Base-by-base conservation (phyloP, 2,113 vertebrate species). In the Pterocles gutturalis region DNA sequence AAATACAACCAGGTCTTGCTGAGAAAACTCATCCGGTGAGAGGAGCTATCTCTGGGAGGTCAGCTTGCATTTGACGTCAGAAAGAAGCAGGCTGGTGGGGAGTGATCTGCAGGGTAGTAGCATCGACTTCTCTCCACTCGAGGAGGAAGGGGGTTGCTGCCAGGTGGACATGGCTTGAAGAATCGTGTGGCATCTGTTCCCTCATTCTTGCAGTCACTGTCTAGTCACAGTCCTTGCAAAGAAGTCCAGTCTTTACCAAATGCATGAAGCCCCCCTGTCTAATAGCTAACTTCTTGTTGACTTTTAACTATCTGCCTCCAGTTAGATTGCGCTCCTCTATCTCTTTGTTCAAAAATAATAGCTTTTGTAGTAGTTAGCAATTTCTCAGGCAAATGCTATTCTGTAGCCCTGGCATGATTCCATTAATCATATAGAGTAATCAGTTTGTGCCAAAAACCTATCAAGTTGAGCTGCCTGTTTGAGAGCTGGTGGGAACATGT, bases 361-460 rank as follows among this genome's bases (percentile, higher is more conserved):
- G 86, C 77, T 94, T 96, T 96, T 96, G 92, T 96, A 57, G 70
- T 89, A 83, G 80, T 91, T 95, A 89, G 91, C 87, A 85, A 76
- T 94, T 95, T 95, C 89, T 97, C 62, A 78, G 90, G 92, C 80
- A 87, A 92, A 85, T 92, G 94, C 73, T 79, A 60, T 93, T 95
- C 95, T 89, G 90, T 84, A 69, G 65, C 5, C 1, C 82, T 97
- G 97, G 96, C 95, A 29, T 2, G 0, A 25, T 92, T 96, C 97
- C 94, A 96, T 97, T 92, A 94, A 97, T 95, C 96, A 91, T 97
- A 95, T 92, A 95, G 90, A 94, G 96, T 82, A 76, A 94, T 95
- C 86, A 4, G 9, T 71, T 89, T 64, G 92, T 97, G 96, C 97
- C 96, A 97, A 95, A 95, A 97, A 97, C 83, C 95, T 96, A 97